Base-by-base conservation (phyloP, 2,888 invertebrate genomes). In the Dinocampus coccinellae region DNA sequence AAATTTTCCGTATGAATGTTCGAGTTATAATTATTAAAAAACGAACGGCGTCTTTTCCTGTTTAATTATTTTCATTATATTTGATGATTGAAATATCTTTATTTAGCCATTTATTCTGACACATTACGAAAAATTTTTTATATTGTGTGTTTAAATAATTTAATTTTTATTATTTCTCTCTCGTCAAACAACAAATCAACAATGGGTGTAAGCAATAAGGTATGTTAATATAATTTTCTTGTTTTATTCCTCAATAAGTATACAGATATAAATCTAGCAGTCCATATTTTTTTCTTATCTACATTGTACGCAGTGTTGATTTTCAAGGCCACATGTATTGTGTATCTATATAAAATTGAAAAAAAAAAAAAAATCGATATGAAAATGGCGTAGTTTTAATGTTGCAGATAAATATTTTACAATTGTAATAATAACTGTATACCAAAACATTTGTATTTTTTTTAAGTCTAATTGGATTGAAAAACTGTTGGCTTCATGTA, bases 141-240 rank as follows among this genome's bases (percentile, higher is more conserved):
- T 29, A 4, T 55, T 26, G 55, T 55, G 24, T 53, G 22, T 22
- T n/a, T n/a, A n/a, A n/a, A n/a, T n/a, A n/a, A n/a, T n/a, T n/a
- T n/a, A n/a, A n/a, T n/a, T n/a, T n/a, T n/a, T n/a, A n/a, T n/a
- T n/a, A n/a, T n/a, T n/a, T 61, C 36, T 16, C 24, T 4, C 16
- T 61, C 22, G n/a, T n/a, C 1, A 47, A 39, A 39, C 16, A 62
- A 53, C 16, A 63, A 34, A 10, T n/a, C 22, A 68, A 72, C 61
- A 73, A 81, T 81, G 81, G 81, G 80, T 78, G 71, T 80, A 70
- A 77, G 74, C 74, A 77, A 77, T 69, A 81, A 81, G 81, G 81
- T 81, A 79, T 47, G 81, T 76, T 71, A 26, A 16, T 3, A 42
- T 62, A 13, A 20, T 26, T 29, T 24, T 33, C 20, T 4, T 52